These are phyloP conservation scores for Semicossyphus pulcher DNA, from an alignment of 2,113 vertebrate genomes.

Conservation along the genomic window DNA sequence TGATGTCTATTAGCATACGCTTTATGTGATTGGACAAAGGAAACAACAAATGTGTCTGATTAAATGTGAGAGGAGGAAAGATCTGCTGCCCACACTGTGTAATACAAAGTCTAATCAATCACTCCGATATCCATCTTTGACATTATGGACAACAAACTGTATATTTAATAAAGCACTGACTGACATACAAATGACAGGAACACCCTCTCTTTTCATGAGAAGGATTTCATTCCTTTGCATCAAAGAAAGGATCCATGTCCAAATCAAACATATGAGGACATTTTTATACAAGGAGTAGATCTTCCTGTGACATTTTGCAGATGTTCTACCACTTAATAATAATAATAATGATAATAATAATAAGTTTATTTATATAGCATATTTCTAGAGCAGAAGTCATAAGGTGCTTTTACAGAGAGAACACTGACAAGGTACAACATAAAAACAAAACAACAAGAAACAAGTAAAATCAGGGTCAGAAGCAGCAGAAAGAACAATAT, in stretches of 20 bases:
- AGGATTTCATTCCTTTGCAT: background rate
- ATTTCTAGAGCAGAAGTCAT: too few relatives aligned
- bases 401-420: too few relatives aligned
- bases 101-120: background rate
- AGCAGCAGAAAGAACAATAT: too few relatives aligned
- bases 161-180: background rate
- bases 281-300: too few relatives aligned
- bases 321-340: too few relatives aligned
- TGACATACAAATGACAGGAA: background rate
- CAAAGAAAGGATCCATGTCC: background rate
- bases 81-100: background rate
- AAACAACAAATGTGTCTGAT: background rate
- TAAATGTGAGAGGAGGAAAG: background rate
- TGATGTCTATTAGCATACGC: background rate
- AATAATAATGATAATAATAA: too few relatives aligned
- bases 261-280: background rate
- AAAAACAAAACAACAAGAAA: too few relatives aligned
- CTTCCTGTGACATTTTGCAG: too few relatives aligned
- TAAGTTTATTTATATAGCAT: too few relatives aligned
- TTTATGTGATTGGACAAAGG: background rate
- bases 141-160: too few relatives aligned
- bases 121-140: background rate
- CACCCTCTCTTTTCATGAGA: background rate
- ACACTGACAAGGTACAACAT: too few relatives aligned
- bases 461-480: too few relatives aligned